Base-by-base conservation (phyloP, 35 echinoderm and acorn worm species). In the Stichopus chloronotus region DNA sequence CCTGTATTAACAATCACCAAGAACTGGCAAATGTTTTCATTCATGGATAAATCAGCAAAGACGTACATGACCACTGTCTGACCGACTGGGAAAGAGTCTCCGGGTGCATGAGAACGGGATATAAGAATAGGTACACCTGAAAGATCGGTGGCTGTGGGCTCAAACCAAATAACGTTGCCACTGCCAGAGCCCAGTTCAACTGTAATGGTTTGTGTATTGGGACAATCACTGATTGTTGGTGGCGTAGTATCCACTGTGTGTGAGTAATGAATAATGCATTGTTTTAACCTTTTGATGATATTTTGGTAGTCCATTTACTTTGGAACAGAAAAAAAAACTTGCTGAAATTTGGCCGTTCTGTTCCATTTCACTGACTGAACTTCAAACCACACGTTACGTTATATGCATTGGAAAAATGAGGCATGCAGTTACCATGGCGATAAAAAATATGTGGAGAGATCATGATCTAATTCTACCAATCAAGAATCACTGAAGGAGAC, bases 21-120 rank as follows among this genome's bases (percentile, higher is more conserved):
- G 86, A 88, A 88, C 57, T 88, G 86, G 86, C 86, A 88, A 57
- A 88, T 6, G 8, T 56, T 58, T 5, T n/a, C 23, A 69, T 88
- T 88, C 86, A 88, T 88, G 57, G 53, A 58, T 8, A 19, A 55
- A 88, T 88, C 86, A 88, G 17, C 58, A 30, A 88, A 88, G 86
- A 88, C 61, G 58, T 88, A 88, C 86, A 88, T 88, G 12, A 88
- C 86, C 21, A 61, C 7, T 8, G 61, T 69, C 86, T 88, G 86
- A 30, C 86, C 86, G 6, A 88, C 56, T 60, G 86, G 86, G 58
- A 88, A 88, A 3, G 8, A 8, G 23, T 24, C 14, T 25, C 86
- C 86, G 52, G 86, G 86, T 6, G 20, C 25, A 69, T 88, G 54
- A 69, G 56, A 24, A 6, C 86, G 55, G 6, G 20, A n/a, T 60